phyloP scores from a whole-genome alignment of 2,797 vertebrate genomes.

The Poecilia wingei region DNA sequence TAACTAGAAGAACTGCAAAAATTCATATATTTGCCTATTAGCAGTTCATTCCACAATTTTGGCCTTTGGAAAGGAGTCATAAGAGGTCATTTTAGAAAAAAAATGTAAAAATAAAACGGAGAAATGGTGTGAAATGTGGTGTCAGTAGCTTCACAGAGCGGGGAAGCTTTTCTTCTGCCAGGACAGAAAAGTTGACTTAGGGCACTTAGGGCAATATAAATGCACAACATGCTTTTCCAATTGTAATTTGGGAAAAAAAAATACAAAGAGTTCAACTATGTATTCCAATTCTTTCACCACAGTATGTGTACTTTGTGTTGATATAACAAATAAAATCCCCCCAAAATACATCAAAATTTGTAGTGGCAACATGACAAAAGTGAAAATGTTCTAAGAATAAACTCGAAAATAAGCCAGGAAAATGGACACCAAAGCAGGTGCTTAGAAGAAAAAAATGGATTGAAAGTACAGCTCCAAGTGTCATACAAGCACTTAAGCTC shows the following conservation, averaged over 20 bases:
- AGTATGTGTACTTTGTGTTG: background rate
- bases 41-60: background rate
- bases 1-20: background rate
- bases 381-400: background rate
- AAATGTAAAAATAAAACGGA: background rate
- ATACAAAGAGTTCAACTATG: background rate
- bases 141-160: background rate
- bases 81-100: background rate
- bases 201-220: background rate
- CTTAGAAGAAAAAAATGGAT: background rate
- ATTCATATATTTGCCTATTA: background rate
- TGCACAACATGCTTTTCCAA: background rate
- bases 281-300: background rate
- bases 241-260: background rate
- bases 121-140: background rate
- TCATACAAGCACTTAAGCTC: constrained; percentile 13
- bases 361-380: background rate
- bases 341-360: background rate
- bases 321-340: background rate
- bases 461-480: background rate
- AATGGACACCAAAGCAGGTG: background rate
- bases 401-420: background rate
- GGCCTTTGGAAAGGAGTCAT: background rate
- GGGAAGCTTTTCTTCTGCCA: background rate
- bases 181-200: background rate